phyloP scores from a whole-genome alignment of 53 echinoderm and acorn worm genomes.

The Stichopus horrens region DNA sequence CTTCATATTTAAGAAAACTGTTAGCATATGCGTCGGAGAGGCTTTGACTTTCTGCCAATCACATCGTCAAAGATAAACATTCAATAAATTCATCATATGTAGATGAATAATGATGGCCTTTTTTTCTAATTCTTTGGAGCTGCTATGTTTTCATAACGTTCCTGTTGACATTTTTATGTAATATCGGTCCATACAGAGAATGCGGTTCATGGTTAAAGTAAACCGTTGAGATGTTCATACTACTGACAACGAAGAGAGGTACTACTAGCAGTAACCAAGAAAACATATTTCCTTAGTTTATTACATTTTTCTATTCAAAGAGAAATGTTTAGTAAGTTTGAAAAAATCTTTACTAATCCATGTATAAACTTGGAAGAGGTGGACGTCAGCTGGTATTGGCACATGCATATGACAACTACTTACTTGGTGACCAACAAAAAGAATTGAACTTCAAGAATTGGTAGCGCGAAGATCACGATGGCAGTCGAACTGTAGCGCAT shows the following conservation, averaged over 20 bases:
- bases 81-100: slow-evolving; percentile 19
- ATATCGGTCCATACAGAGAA: not conserved
- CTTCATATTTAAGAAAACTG: not conserved
- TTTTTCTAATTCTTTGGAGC: not conserved
- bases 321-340: no score
- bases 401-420: no score
- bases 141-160: not conserved
- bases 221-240: not conserved
- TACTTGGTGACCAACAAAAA: no score
- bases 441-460: no score
- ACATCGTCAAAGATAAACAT: slow-evolving; percentile 25
- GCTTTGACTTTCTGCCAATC: slow-evolving; percentile 13
- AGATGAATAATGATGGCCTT: not conserved
- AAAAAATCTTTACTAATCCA: no score
- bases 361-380: no score
- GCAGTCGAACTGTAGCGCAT: no score
- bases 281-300: no score
- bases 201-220: not conserved
- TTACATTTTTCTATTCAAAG: no score
- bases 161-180: not conserved
- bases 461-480: no score
- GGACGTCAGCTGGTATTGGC: no score
- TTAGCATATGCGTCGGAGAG: not conserved
- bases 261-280: not conserved
- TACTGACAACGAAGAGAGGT: not conserved